Conservation (phyloP, 2,113 vertebrate species). For the Dipodomys stephensi region DNA sequence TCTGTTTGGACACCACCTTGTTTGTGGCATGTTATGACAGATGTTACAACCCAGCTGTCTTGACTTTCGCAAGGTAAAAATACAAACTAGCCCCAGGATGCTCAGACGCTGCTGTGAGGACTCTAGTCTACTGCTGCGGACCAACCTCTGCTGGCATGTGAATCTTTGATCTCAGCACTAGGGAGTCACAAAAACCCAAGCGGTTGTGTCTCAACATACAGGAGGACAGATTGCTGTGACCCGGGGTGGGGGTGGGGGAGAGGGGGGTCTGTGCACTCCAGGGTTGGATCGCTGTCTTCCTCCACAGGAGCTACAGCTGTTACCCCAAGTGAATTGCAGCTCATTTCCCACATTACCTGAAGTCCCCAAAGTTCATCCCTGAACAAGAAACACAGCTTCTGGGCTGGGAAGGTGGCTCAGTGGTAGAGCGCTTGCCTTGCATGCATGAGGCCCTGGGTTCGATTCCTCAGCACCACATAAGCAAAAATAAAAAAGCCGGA, state of each 20-base stretch:
- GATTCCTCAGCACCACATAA: too few relatives aligned
- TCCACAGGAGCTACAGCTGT: rapidly evolving
- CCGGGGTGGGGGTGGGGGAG: rapidly evolving
- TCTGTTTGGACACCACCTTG: too few relatives aligned
- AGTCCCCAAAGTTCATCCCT: background rate
- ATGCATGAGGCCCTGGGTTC: too few relatives aligned
- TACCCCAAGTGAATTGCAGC: rapidly evolving
- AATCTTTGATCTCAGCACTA: background rate
- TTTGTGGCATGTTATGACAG: background rate
- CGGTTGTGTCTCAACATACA: background rate
- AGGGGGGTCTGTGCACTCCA: too few relatives aligned
- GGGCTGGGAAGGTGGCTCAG: too few relatives aligned
- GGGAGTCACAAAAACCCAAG: background rate
- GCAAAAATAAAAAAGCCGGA: too few relatives aligned
- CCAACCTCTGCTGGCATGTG: too few relatives aligned
- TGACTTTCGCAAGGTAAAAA: background rate
- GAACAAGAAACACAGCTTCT: background rate
- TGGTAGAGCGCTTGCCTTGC: too few relatives aligned
- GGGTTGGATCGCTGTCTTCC: rapidly evolving
- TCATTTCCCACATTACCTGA: background rate
- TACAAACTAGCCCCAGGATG: background rate
- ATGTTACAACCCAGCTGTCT: background rate
- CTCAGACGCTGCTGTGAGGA: too few relatives aligned
- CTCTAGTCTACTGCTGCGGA: too few relatives aligned
- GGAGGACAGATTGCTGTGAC: too few relatives aligned